phyloP scores from a whole-genome alignment of 2,113 vertebrate species.

The Willisornis vidua region DNA sequence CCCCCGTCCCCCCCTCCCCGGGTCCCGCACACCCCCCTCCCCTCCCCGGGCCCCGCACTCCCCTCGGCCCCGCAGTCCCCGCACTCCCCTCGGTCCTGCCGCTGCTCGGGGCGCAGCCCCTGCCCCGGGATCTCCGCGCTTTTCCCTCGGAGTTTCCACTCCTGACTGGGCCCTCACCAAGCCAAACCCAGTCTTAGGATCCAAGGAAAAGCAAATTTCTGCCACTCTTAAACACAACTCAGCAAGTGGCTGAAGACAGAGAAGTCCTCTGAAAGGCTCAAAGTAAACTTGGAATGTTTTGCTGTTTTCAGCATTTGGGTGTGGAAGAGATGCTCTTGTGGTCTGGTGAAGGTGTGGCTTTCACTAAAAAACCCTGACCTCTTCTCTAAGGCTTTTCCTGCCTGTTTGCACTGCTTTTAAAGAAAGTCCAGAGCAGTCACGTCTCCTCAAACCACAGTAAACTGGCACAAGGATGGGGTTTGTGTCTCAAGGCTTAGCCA shows the following conservation, averaged over 20 bases:
- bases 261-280: neutral
- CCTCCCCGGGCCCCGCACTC: too few relatives aligned
- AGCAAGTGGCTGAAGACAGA: too few relatives aligned
- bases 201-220: neutral
- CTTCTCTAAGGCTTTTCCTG: neutral
- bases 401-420: too few relatives aligned
- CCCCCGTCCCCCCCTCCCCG: too few relatives aligned
- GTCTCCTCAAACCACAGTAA: neutral
- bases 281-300: neutral
- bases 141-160: neutral
- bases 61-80: too few relatives aligned
- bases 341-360: neutral
- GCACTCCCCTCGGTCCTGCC: neutral
- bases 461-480: rapidly evolving
- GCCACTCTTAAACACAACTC: neutral
- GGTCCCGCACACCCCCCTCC: too few relatives aligned
- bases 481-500: neutral
- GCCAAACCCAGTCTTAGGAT: rapidly evolving
- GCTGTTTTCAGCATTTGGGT: neutral
- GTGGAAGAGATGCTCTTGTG: neutral
- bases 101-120: neutral
- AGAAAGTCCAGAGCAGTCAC: too few relatives aligned
- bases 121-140: neutral
- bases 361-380: neutral
- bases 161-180: rapidly evolving